Base-by-base conservation (phyloP, 2,888 invertebrate species). In the Nymphalis urticae region DNA sequence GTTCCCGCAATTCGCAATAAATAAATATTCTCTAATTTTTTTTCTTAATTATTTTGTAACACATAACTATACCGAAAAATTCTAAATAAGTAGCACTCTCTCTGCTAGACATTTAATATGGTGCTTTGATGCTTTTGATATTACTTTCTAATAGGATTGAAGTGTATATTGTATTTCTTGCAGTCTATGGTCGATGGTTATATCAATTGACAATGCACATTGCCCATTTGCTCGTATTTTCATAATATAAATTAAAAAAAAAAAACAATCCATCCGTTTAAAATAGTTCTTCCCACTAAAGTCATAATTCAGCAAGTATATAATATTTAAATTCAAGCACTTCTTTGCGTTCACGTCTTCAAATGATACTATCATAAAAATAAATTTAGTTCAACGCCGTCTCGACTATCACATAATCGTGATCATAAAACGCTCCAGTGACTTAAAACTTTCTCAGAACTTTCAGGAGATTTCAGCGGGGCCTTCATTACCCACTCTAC, bases 401-500 rank as follows among this genome's bases (percentile, higher is more conserved):
- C 58, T 58, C 58, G 58, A 58, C 60, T 59, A 59, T 42, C 68
- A 63, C 48, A 64, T 64, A 61, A 64, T 58, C 60, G 53, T 53
- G 53, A 48, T 51, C 53, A 65, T 60, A 56, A 53, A 68, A 64
- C 53, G 64, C 62, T 60, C 60, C 47, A 53, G 65, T 53, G 65
- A 66, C 65, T 70, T 69, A 54, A 67, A 65, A 70, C 58, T 69
- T 63, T 21, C 62, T 47, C 53, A 19, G 54, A 66, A 66, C 58
- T 68, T 72, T 66, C 51, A 48, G 62, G 54, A 63, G 59, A 69
- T 69, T 68, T 69, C 63, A 67, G 53, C 58, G 63, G 58, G 42
- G 81, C 77, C 81, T 84, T 82, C 83, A 80, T 84, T 83, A 82
- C 79, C 78, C 62, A 67, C 77, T 73, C 72, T 75, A 71, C 70